Percentiles rank a stretch among this genome's conserved stretches.
Conservation (phyloP, 2,113 vertebrate species). For the Sinocyclocheilus anophthalmus region DNA sequence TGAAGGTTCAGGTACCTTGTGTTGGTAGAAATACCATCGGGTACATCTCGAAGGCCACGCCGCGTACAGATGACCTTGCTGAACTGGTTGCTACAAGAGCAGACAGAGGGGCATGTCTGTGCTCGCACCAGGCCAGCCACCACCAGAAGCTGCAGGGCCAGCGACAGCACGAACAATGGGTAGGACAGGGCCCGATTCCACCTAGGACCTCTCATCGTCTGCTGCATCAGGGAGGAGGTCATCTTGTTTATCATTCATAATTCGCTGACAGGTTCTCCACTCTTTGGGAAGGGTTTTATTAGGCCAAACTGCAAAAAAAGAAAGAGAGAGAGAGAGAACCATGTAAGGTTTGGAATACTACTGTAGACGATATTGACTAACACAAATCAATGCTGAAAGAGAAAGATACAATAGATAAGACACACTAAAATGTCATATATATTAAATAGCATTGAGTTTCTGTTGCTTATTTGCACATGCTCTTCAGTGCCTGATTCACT, state of each 20-base stretch:
- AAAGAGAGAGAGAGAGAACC: constrained; percentile 58
- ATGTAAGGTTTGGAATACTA: not conserved
- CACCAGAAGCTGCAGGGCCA: constrained; percentile 98
- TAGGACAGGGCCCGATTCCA: constrained; percentile 99
- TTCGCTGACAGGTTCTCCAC: constrained; percentile 93
- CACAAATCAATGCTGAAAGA: not conserved
- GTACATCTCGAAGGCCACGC: constrained; percentile 92
- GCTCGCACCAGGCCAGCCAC: constrained; percentile 96
- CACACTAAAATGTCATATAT: not conserved
- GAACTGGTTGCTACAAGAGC: constrained; percentile 99
- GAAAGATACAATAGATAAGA: not conserved
- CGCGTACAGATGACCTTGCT: constrained; percentile 98
- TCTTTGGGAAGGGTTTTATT: constrained; percentile 82
- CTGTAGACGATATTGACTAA: not conserved
- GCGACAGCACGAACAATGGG: constrained; percentile 97
- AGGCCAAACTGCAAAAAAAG: constrained; percentile 71
- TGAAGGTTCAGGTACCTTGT: constrained; percentile 97
- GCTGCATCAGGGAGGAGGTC: constrained; percentile 99
- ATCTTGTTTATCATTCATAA: constrained; percentile 99
- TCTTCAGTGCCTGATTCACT: not conserved
- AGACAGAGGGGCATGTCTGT: constrained; percentile 97
- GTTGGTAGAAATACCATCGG: constrained; percentile 98
- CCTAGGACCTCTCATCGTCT: constrained; percentile 99
- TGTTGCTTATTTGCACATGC: not conserved
- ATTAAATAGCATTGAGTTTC: not conserved